Conservation (phyloP, 2,888 invertebrate genomes). For the Polia nebulosa region DNA sequence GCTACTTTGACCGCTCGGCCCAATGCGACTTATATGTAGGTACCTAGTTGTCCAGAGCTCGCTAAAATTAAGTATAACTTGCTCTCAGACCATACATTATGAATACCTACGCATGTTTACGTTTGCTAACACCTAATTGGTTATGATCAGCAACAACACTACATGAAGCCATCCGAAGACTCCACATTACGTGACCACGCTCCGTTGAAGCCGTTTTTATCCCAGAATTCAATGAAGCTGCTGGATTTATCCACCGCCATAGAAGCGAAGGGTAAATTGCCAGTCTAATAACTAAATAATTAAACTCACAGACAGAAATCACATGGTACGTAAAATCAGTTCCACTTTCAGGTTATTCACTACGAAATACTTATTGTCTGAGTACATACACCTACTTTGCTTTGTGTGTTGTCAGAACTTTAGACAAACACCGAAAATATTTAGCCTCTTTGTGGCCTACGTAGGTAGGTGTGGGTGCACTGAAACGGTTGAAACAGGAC, state of each 20-base stretch:
- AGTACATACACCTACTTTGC: conserved; percentile 11
- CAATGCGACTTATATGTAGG: background rate
- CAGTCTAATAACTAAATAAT: too few species aligned
- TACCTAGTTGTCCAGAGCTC: background rate
- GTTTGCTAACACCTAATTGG: background rate
- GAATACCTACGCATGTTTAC: background rate
- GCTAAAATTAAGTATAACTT: background rate
- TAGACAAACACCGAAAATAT: conserved; percentile 1
- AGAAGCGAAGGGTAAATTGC: background rate
- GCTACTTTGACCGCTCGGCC: background rate
- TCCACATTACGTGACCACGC: conserved; percentile 26
- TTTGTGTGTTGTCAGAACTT: conserved; percentile 2
- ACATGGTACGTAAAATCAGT: conserved; percentile 11
- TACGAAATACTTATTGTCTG: conserved; percentile 6
- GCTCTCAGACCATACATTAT: background rate
- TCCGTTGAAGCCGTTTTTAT: conserved; percentile 30
- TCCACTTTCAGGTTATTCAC: conserved; percentile 28
- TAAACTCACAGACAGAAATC: background rate
- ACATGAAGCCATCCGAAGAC: conserved; percentile 35
- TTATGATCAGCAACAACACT: conserved; percentile 2
- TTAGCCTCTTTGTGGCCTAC: background rate
- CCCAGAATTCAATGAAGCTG: conserved; percentile 40
- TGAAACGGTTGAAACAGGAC: background rate
- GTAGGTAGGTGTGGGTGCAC: background rate
- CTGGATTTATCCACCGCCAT: conserved; percentile 25